A percentile compares a stretch with the other conserved stretches of the same genome.
These are phyloP conservation scores for Nephrocerus scutellatus DNA, from an alignment of 2,888 invertebrate species.

Conservation along the genomic window DNA sequence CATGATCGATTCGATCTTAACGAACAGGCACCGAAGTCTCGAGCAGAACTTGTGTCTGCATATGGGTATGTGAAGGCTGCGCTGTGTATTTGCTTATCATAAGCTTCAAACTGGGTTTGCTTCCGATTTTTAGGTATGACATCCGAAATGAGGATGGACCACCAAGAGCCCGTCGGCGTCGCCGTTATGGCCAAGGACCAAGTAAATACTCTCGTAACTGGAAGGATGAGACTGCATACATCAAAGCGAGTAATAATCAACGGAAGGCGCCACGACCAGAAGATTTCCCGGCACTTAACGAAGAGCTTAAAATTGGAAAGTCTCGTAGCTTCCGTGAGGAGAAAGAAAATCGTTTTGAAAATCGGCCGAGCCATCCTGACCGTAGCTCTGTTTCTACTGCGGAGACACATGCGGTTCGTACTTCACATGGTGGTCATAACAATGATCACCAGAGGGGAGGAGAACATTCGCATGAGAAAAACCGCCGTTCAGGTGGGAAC, in stretches of 20 bases:
- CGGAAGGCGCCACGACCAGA: conserved; percentile 50
- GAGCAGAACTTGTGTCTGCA: conserved; percentile 72
- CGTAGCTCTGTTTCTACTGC: conserved; percentile 6
- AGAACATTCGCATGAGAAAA: conserved; percentile 11
- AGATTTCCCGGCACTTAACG: conserved; percentile 52
- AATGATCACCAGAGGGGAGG: conserved; percentile 8
- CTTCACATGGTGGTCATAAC: conserved; percentile 21
- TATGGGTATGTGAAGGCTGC: conserved; percentile 75
- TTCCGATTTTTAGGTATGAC: conserved; percentile 57
- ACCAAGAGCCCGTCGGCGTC: conserved; percentile 75
- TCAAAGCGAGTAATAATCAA: conserved; percentile 50
- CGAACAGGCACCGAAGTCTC: conserved; percentile 75
- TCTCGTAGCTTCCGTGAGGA: conserved; percentile 36
- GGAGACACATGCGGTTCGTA: conserved; percentile 11
- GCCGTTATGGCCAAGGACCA: conserved; percentile 84
- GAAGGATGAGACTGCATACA: conserved; percentile 88
- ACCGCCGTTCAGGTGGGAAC: too few relatives aligned
- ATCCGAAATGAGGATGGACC: conserved; percentile 89
- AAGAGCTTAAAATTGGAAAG: conserved; percentile 21
- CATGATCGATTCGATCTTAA: conserved; percentile 63
- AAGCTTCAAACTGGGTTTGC: neutral
- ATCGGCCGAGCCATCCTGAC: conserved; percentile 22
- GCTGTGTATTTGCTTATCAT: neutral
- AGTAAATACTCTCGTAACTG: conserved; percentile 87
- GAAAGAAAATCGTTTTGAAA: conserved; percentile 42